Percentiles rank a stretch among this genome's conserved stretches.
Conservation (phyloP, 2,113 vertebrate genomes). For the Mus spicilegus region DNA sequence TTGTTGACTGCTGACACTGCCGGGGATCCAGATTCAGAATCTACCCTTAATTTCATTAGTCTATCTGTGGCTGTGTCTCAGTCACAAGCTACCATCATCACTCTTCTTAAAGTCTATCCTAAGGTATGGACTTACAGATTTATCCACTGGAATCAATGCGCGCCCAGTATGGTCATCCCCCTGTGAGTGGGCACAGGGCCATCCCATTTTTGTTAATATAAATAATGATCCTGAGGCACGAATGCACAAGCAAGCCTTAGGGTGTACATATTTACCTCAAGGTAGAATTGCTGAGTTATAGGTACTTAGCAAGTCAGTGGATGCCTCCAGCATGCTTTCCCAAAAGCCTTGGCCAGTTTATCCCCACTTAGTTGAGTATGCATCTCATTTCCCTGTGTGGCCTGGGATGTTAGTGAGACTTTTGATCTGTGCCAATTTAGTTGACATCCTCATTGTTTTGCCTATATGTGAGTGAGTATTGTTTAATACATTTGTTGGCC, state of each 20-base stretch:
- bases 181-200: fast-evolving
- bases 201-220: background rate
- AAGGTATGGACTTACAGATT: background rate
- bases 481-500: background rate
- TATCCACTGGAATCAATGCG: background rate
- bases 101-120: background rate
- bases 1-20: background rate
- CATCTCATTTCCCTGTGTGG: background rate
- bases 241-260: background rate
- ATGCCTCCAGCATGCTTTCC: background rate
- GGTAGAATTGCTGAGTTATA: background rate
- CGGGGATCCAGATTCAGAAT: background rate
- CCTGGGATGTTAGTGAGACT: background rate
- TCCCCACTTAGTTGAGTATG: fast-evolving
- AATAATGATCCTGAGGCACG: background rate
- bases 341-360: background rate
- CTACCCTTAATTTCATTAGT: background rate
- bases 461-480: background rate
- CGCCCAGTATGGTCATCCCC: background rate
- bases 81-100: background rate
- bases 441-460: background rate
- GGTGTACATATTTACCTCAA: background rate
- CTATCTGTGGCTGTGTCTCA: background rate
- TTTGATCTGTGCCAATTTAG: background rate
- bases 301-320: background rate